Conservation (phyloP, 2,888 invertebrate species). For the Diplazon laetatorius region DNA sequence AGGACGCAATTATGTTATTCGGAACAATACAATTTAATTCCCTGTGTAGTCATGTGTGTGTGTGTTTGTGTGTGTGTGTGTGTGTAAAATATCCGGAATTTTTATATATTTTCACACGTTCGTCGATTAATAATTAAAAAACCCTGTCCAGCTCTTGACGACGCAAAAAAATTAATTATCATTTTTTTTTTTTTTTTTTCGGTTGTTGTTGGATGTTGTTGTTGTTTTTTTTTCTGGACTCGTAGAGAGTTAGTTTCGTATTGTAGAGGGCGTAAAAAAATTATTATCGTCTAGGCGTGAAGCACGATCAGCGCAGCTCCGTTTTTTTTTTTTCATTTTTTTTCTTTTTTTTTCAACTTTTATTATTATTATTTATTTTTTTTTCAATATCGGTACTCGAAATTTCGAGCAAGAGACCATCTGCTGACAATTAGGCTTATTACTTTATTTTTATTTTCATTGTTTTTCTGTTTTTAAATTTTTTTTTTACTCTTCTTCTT, state of each 20-base stretch:
- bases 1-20: slow-evolving; percentile 58
- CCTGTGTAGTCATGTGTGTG: slow-evolving; percentile 21
- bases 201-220: too few species aligned
- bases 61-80: slow-evolving; percentile 12
- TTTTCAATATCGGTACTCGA: too few species aligned
- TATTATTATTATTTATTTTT: too few species aligned
- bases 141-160: slow-evolving; percentile 33
- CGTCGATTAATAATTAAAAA: slow-evolving; percentile 32
- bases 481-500: too few species aligned
- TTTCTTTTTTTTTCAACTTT: too few species aligned
- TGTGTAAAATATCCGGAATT: slow-evolving; percentile 61
- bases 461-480: too few species aligned
- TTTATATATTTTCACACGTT: slow-evolving; percentile 48
- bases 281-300: slow-evolving; percentile 78
- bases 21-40: slow-evolving; percentile 64
- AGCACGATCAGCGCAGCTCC: slow-evolving; percentile 66
- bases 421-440: slow-evolving; percentile 80
- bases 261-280: slow-evolving; percentile 77
- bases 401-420: slow-evolving; percentile 71
- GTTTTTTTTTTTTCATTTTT: too few species aligned
- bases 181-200: too few species aligned
- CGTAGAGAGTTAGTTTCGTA: slow-evolving; percentile 71
- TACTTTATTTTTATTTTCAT: too few species aligned
- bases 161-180: too few species aligned
- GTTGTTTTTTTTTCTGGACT: slow-evolving; percentile 76